Percentiles rank a stretch among this genome's conserved stretches.
Conservation (phyloP, 2,888 invertebrate species). For the Cerceris ruficornis region DNA sequence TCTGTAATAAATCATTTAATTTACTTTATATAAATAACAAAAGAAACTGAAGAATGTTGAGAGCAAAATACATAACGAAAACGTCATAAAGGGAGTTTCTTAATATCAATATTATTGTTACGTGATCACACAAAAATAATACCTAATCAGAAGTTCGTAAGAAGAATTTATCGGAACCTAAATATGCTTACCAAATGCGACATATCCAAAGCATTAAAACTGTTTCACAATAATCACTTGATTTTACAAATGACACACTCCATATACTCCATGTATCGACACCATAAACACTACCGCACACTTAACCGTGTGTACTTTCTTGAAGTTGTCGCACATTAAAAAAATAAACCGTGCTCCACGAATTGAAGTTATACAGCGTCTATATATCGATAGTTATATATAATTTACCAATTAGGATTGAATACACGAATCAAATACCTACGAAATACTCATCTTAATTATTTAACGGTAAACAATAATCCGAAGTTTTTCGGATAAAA, state of each 20-base stretch:
- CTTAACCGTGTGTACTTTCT: conserved; percentile 26
- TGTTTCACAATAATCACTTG: conserved; percentile 54
- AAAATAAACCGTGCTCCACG: conserved; percentile 29
- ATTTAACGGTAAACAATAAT: too few relatives aligned
- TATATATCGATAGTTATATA: background rate
- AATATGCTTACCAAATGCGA: conserved; percentile 70
- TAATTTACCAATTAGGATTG: too few relatives aligned
- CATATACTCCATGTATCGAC: conserved; percentile 25
- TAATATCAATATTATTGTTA: conserved; percentile 3
- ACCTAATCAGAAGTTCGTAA: background rate
- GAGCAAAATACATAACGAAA: too few relatives aligned
- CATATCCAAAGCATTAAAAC: conserved; percentile 71
- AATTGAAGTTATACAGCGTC: conserved; percentile 12
- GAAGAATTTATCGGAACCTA: background rate
- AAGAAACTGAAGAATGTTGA: too few relatives aligned
- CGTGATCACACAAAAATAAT: background rate
- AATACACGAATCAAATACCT: too few relatives aligned
- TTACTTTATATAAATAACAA: too few relatives aligned
- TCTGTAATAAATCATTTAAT: too few relatives aligned
- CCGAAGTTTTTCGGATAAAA: too few relatives aligned
- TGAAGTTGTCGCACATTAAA: conserved; percentile 48
- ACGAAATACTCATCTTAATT: too few relatives aligned
- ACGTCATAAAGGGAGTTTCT: conserved; percentile 1
- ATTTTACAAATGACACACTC: conserved; percentile 33
- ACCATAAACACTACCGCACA: conserved; percentile 35